These are phyloP conservation scores for Stegodyphus mimosarum DNA, from an alignment of 1,140 invertebrate species.

Conservation along the genomic window DNA sequence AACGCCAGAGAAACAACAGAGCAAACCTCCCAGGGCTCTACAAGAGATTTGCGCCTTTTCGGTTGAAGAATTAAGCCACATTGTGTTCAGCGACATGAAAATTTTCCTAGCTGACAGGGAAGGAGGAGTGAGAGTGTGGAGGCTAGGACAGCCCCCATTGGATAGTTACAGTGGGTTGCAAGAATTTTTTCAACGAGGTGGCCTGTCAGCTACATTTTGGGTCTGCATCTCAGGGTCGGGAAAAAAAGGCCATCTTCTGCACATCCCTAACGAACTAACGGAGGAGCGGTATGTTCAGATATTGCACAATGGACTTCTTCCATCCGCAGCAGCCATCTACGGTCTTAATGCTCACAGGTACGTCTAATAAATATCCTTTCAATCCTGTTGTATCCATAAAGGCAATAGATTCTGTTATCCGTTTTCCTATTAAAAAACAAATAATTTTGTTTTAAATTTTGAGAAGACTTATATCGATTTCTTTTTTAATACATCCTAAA, in stretches of 20 bases:
- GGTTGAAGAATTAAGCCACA: constrained; percentile 14
- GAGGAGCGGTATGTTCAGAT: constrained; percentile 58
- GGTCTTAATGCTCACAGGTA: constrained; percentile 55
- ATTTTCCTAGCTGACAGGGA: constrained; percentile 35
- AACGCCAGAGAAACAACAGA: not conserved
- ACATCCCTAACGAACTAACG: constrained; percentile 55
- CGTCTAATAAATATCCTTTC: no score
- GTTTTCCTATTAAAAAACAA: no score
- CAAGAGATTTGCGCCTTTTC: constrained; percentile 17
- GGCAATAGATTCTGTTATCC: no score
- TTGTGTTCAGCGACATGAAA: constrained; percentile 52
- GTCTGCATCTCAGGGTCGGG: constrained; percentile 46
- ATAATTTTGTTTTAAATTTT: no score
- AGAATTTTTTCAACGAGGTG: constrained; percentile 33
- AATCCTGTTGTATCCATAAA: no score
- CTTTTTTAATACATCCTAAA: no score
- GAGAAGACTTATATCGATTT: no score
- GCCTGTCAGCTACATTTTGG: constrained; percentile 50
- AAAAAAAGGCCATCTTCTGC: constrained; percentile 35
- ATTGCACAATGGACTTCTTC: constrained; percentile 49
- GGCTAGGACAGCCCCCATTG: constrained; percentile 34
- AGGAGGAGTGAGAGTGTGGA: constrained; percentile 40
- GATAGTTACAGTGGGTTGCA: constrained; percentile 31
- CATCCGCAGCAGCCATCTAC: constrained; percentile 53
- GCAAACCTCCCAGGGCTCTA: constrained; percentile 18